These are phyloP conservation scores for Pycnonotus jocosus DNA, from an alignment of 2,113 vertebrate genomes.

Conservation along the genomic window DNA sequence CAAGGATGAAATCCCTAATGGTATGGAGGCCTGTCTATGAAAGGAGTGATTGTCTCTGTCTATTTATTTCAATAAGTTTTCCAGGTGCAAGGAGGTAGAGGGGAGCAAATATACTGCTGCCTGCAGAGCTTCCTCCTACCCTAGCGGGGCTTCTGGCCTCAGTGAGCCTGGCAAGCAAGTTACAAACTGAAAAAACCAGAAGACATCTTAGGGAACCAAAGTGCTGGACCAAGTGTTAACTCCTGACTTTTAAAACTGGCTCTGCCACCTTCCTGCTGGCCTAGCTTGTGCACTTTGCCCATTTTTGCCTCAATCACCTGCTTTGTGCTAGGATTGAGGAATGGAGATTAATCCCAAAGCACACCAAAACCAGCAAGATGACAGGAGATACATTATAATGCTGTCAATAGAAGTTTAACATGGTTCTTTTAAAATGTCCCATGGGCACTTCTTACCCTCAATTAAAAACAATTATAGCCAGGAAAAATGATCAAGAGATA, in stretches of 20 bases:
- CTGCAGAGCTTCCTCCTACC: neutral
- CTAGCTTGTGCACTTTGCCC: neutral
- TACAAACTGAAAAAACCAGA: neutral
- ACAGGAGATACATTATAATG: neutral
- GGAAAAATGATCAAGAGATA: neutral
- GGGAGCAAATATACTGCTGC: rapidly evolving
- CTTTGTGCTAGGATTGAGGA: neutral
- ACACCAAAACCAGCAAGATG: neutral
- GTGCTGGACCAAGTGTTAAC: neutral
- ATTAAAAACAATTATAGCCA: neutral
- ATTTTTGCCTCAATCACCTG: neutral
- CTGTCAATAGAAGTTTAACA: neutral
- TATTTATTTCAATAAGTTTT: neutral
- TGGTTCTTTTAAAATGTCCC: neutral
- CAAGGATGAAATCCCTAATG: neutral
- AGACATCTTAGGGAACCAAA: rapidly evolving
- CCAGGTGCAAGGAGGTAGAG: neutral
- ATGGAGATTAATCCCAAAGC: neutral
- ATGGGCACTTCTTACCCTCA: neutral
- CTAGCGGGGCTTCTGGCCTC: neutral
- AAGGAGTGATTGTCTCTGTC: neutral
- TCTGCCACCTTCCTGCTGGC: neutral
- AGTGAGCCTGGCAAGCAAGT: neutral
- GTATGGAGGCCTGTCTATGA: neutral
- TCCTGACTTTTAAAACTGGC: neutral